Conservation (phyloP, 2,113 vertebrate genomes). For the cattle (Bos taurus) region ARS-UCD2.0 NC_037343.1:47455001-47455500, state of each 20-base stretch:
- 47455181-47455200: background rate
- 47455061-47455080: too few species aligned
- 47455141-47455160: background rate
- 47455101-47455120: too few species aligned
- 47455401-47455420: background rate
- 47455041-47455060: too few species aligned
- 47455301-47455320: background rate
- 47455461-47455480: fast-evolving
- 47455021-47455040: too few species aligned
- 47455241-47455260: background rate
- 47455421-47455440: fast-evolving
- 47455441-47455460: background rate
- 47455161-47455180: too few species aligned
- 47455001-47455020: too few species aligned
- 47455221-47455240: background rate
- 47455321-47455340: background rate
- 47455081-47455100: too few species aligned
- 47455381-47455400: background rate
- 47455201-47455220: background rate
- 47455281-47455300: background rate
- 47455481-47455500: background rate
- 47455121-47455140: too few species aligned
- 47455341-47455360: fast-evolving
- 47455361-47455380: fast-evolving
- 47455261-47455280: background rate